These are phyloP conservation scores for Vannuccia rotundouncinata DNA, from an alignment of 2,888 invertebrate species.

Conservation along the genomic window DNA sequence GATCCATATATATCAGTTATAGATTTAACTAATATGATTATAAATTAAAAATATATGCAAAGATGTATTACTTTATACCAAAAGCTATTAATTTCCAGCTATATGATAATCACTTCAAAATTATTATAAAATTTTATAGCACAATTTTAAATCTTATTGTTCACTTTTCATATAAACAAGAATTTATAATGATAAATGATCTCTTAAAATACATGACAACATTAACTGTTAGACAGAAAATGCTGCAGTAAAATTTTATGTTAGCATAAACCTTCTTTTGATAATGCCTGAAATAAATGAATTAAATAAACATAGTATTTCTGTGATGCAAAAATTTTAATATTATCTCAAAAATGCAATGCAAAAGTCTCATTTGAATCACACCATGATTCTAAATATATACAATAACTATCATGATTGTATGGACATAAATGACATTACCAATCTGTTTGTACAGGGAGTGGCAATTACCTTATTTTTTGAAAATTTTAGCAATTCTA, in stretches of 20 bases:
- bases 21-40: not conserved
- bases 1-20: not conserved
- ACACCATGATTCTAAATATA: conserved; percentile 1
- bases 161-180: not conserved
- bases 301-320: not conserved
- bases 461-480: not conserved
- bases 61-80: not conserved
- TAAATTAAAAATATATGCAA: not conserved
- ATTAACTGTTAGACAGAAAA: not conserved
- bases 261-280: too few species aligned
- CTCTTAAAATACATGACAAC: not conserved
- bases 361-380: not conserved
- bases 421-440: too few species aligned
- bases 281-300: too few species aligned
- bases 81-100: not conserved
- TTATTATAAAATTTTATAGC: not conserved
- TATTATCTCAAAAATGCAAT: not conserved
- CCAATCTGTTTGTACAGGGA: conserved; percentile 18
- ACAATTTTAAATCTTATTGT: not conserved
- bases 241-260: not conserved
- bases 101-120: not conserved
- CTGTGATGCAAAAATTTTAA: not conserved
- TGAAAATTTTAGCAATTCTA: conserved; percentile 2
- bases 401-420: conserved; percentile 7
- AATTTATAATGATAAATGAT: not conserved